Conservation (phyloP, 2,888 invertebrate species). For the Cephus spinipes region DNA sequence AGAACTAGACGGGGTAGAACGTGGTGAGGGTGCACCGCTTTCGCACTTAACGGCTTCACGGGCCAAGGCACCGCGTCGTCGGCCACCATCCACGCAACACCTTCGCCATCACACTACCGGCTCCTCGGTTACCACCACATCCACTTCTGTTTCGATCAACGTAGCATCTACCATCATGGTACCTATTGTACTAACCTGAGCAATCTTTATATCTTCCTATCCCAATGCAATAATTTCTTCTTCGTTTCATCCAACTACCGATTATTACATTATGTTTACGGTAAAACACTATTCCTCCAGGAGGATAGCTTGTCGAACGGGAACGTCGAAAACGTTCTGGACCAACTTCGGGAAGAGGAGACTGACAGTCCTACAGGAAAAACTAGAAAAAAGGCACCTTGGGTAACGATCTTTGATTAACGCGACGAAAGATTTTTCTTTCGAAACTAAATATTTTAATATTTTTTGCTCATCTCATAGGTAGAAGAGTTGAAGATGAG, state of each 20-base stretch:
- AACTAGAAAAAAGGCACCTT: constrained; percentile 58
- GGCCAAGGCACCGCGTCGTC: constrained; percentile 75
- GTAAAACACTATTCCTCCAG: constrained; percentile 27
- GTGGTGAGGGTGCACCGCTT: constrained; percentile 66
- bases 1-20: constrained; percentile 68
- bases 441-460: constrained; percentile 6
- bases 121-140: constrained; percentile 33
- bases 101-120: constrained; percentile 46
- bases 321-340: constrained; percentile 50
- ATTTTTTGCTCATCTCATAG: constrained; percentile 32
- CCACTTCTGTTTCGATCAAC: constrained; percentile 23
- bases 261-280: constrained; percentile 10
- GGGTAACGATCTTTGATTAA: constrained; percentile 46
- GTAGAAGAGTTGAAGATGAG: constrained; percentile 61
- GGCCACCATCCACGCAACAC: constrained; percentile 71
- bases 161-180: neutral
- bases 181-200: neutral
- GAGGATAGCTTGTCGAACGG: constrained; percentile 62
- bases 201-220: neutral
- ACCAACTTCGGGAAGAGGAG: constrained; percentile 55
- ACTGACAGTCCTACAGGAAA: constrained; percentile 50
- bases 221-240: neutral
- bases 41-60: constrained; percentile 69
- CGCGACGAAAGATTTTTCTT: neutral
- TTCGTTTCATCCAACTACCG: constrained; percentile 1